Evolutionary conservation across 1,140 invertebrate species (phyloP).

Genomic region (Drosophila bifasciata): DNA sequence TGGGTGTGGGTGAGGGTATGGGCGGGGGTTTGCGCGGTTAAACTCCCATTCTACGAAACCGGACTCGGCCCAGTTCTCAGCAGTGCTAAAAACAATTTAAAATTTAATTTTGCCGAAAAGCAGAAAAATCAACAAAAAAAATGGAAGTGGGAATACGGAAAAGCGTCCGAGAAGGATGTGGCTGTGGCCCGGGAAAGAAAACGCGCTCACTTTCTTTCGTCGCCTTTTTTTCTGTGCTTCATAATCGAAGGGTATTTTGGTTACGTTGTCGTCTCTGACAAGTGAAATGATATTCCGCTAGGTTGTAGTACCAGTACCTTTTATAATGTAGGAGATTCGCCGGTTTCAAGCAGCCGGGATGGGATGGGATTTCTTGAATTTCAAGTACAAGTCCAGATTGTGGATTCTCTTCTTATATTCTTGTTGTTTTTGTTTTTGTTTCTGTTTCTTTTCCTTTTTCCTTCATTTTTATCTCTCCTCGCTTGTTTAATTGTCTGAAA

Average conservation of each 20-base stretch:
- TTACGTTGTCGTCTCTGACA: neutral
- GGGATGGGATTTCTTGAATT: neutral
- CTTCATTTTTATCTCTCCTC: conserved; percentile 22
- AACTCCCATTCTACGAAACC: conserved; percentile 30
- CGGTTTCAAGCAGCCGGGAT: neutral
- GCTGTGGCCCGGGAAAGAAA: conserved; percentile 4
- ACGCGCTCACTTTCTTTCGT: conserved; percentile 13
- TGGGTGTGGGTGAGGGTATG: no score
- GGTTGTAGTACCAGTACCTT: neutral
- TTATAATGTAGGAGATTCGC: neutral
- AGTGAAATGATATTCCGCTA: conserved; percentile 3
- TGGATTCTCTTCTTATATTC: conserved; percentile 3
- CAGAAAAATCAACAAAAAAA: conserved; percentile 69
- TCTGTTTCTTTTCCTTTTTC: conserved; percentile 13
- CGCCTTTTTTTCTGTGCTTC: conserved; percentile 1
- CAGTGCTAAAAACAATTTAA: conserved; percentile 60
- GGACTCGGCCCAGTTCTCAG: conserved; percentile 42
- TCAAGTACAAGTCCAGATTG: conserved; percentile 12
- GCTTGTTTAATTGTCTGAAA: conserved; percentile 50
- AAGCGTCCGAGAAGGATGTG: conserved; percentile 11
- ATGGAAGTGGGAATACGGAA: conserved; percentile 29
- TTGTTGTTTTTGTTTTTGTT: conserved; percentile 20
- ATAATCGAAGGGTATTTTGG: neutral
- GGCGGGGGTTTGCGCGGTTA: conserved; percentile 9
- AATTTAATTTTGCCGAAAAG: conserved; percentile 72